phyloP scores from a whole-genome alignment of 1,140 invertebrate species.

The Ceratina calcarata region DNA sequence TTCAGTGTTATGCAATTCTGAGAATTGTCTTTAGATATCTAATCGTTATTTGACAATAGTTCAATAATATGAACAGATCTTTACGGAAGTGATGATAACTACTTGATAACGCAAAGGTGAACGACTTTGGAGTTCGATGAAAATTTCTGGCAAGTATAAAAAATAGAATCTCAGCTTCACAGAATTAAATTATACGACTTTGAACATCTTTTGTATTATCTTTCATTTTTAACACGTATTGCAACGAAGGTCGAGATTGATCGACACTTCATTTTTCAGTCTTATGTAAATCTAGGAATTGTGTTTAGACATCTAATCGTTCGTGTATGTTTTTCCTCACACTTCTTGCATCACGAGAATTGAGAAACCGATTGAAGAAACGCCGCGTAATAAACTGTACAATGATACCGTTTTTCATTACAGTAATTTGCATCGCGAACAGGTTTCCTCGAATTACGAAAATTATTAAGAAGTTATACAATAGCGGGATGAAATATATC shows the following conservation, averaged over 20 bases:
- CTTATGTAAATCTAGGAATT: no score
- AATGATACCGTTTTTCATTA: no score
- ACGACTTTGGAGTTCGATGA: neutral
- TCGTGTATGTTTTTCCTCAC: neutral
- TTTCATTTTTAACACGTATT: neutral
- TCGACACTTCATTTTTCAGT: neutral
- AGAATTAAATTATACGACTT: neutral
- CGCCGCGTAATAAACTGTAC: neutral
- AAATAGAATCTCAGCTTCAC: neutral
- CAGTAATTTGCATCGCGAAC: neutral
- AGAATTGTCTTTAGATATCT: no score
- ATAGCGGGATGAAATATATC: no score
- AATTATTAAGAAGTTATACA: no score
- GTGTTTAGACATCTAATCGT: neutral
- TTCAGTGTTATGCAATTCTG: no score
- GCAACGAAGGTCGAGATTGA: neutral
- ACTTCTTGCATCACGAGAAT: neutral
- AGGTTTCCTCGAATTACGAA: neutral
- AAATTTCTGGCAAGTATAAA: neutral
- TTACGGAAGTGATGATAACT: neutral
- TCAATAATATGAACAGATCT: neutral
- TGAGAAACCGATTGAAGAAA: neutral
- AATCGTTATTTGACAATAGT: no score
- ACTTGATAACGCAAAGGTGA: neutral
- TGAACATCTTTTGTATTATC: neutral